Evolutionary conservation across 2,888 invertebrate genomes (phyloP), one percentile per base, ranked within the genome.

Genomic region (Diaprepes abbreviatus): DNA sequence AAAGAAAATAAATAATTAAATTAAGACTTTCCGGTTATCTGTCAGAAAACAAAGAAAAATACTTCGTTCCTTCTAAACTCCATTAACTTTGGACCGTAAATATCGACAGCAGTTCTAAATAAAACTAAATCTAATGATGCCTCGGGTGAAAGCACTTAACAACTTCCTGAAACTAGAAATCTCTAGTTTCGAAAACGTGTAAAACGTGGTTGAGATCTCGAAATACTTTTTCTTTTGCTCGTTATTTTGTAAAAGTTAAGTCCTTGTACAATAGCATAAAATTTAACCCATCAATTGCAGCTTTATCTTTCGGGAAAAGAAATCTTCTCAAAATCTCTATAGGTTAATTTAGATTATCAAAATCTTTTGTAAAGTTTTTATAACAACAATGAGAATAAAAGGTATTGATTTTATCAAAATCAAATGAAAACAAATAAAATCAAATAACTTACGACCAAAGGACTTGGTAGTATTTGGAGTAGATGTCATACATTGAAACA

Each of bases 11-110:
- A 2, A 45, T 48, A 55, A 68, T 48, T 57, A 63, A 63, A 62
- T 68, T 63, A 38, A 16, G 48, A 62, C 45, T 57, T 63, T 24
- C 43, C 62, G 21, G 16, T 16, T 24, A 50, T 43, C 64, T 48
- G 60, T 59, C 70, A 64, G 65, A 55, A 65, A 70, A 70, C 59
- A 59, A 58, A 52, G 59, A 65, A 70, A 70, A 70, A 33, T 70
- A 65, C 52, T 59, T 33, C 35, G 69, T 57, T 64, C 70, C 54
- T 65, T 59, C 65, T 58, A 65, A 70, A 70, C 65, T 70, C 58
- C 59, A 65, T 70, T 70, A 65, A 54, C 65, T 57, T 7, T 19
- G 28, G 38, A 33, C 68, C 68, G 45, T 62, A 68, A 63, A 68
- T 68, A 68, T 68, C 68, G 68, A 40, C 36, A 58, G 28, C 17